Conservation (phyloP, 1,140 invertebrate species). For the Drosophila yakuba region DNA sequence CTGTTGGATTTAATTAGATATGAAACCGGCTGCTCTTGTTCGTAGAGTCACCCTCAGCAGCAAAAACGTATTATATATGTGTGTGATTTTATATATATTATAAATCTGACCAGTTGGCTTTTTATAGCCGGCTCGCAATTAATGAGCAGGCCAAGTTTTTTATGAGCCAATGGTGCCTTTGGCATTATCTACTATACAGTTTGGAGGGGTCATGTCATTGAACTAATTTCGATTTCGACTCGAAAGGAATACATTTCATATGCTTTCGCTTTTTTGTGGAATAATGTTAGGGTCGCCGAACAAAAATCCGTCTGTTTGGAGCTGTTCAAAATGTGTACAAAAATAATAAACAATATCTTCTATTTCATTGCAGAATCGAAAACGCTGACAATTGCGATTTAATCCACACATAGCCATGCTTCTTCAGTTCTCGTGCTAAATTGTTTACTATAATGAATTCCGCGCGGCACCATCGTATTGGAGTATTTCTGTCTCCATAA, state of each 20-base stretch:
- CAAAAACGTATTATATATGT: constrained; percentile 24
- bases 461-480: constrained; percentile 84
- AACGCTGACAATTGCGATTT: constrained; percentile 15
- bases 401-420: constrained; percentile 53
- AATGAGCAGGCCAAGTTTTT: constrained; percentile 67
- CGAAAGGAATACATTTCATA: constrained; percentile 37
- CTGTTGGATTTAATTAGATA: constrained; percentile 61
- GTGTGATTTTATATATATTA: constrained; percentile 33
- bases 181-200: constrained; percentile 53
- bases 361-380: constrained; percentile 48
- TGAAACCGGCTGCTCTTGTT: constrained; percentile 56
- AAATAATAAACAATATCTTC: constrained; percentile 30
- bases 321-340: constrained; percentile 1
- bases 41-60: constrained; percentile 13
- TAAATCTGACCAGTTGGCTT: constrained; percentile 45
- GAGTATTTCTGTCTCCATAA: constrained; percentile 85
- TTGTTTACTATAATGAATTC: constrained; percentile 83
- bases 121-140: constrained; percentile 51
- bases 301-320: constrained; percentile 19
- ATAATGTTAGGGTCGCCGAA: constrained; percentile 35
- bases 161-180: constrained; percentile 57
- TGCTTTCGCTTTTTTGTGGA: constrained; percentile 29
- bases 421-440: constrained; percentile 69
- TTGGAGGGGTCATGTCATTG: constrained; percentile 53
- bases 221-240: constrained; percentile 38